Percentiles rank a stretch among this genome's conserved stretches.
These are phyloP conservation scores for Oryzias woworae DNA, from an alignment of 2,113 vertebrate species.

Conservation along the genomic window DNA sequence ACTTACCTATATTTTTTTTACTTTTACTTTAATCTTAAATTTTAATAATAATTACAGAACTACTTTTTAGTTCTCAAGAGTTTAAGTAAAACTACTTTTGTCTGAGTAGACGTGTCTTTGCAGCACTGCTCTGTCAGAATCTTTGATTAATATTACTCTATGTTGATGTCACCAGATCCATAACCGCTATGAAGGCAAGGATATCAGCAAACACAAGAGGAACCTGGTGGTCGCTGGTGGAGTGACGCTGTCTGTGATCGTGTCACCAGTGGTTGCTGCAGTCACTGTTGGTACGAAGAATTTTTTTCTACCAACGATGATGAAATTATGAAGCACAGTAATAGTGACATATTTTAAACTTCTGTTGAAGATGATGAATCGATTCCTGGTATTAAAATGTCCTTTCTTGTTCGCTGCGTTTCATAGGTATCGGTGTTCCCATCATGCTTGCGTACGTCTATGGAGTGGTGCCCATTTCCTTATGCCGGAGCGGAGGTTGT, in stretches of 20 bases:
- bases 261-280: slow-evolving; percentile 95
- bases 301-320: neutral
- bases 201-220: slow-evolving; percentile 96
- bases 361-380: no score
- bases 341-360: neutral
- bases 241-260: slow-evolving; percentile 94
- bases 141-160: neutral
- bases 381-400: no score
- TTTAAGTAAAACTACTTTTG: no score
- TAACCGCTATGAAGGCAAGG: slow-evolving; percentile 96
- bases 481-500: slow-evolving; percentile 95
- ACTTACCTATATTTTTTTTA: no score
- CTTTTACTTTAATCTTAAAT: no score
- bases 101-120: no score
- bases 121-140: neutral
- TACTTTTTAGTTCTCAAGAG: no score
- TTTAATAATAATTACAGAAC: no score
- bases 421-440: slow-evolving; percentile 92
- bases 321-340: neutral
- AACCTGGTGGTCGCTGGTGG: slow-evolving; percentile 96
- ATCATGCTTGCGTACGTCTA: slow-evolving; percentile 99
- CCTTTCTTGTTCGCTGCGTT: neutral
- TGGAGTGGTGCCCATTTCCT: slow-evolving; percentile 95
- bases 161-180: slow-evolving; percentile 83
- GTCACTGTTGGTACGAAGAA: slow-evolving; percentile 92